These are phyloP conservation scores for Stramonita haemastoma DNA, from an alignment of 2,888 invertebrate species.

Conservation along the genomic window DNA sequence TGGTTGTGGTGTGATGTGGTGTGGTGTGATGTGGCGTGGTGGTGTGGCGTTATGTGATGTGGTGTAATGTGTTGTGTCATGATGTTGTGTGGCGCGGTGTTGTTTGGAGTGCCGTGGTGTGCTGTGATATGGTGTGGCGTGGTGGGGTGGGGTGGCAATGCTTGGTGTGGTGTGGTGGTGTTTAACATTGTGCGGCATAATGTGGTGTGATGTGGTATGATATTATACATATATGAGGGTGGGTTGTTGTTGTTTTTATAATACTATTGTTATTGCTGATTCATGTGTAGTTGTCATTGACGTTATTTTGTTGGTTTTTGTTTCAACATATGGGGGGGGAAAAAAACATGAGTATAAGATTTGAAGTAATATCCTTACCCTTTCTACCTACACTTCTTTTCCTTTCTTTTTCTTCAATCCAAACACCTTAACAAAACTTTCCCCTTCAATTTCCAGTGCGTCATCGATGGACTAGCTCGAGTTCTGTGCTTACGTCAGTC, in stretches of 20 bases:
- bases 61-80: too few species aligned
- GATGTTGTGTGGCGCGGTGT: too few species aligned
- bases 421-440: too few species aligned
- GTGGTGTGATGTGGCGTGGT: too few species aligned
- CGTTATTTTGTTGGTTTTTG: neutral
- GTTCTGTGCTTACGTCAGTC: conserved; percentile 59
- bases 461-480: conserved; percentile 66
- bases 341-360: neutral
- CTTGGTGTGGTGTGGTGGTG: neutral
- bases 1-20: too few species aligned
- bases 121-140: neutral
- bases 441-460: conserved; percentile 54
- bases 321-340: neutral
- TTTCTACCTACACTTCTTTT: neutral
- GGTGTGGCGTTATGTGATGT: too few species aligned
- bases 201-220: neutral
- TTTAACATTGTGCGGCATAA: neutral
- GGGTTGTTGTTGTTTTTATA: neutral
- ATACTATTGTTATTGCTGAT: neutral
- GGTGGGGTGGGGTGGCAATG: neutral
- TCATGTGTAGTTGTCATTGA: too few species aligned
- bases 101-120: too few species aligned
- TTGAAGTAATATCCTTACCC: neutral
- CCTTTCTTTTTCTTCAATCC: too few species aligned
- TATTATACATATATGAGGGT: neutral